Evolutionary conservation across 2,797 vertebrate genomes (phyloP).

Genomic region (Fundulus diaphanus): DNA sequence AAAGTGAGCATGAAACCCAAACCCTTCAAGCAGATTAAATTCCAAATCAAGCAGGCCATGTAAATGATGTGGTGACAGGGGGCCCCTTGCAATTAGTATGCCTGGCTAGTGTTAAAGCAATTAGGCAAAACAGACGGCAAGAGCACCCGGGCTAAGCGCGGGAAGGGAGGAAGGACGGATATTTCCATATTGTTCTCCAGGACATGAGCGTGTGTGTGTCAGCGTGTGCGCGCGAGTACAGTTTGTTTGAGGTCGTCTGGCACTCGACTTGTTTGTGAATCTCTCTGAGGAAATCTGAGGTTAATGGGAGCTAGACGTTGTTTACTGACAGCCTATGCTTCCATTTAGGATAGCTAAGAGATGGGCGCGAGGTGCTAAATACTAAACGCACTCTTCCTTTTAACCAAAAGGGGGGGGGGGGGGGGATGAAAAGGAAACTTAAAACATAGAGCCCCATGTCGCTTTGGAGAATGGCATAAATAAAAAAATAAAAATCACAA

Average conservation of each 20-base stretch:
- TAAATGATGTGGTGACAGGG: conserved; percentile 86
- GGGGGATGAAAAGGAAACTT: conserved; percentile 19
- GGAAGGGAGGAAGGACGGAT: conserved; percentile 71
- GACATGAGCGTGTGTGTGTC: conserved; percentile 52
- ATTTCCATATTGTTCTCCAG: conserved; percentile 82
- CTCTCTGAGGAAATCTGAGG: conserved; percentile 73
- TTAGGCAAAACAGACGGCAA: conserved; percentile 85
- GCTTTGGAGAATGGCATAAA: conserved; percentile 59
- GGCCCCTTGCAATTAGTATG: conserved; percentile 84
- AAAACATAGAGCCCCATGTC: conserved; percentile 47
- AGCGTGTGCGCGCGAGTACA: conserved; percentile 25
- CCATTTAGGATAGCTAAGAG: conserved; percentile 45
- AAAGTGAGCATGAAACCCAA: conserved; percentile 88
- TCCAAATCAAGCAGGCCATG: conserved; percentile 86
- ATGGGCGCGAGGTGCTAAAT: conserved; percentile 3
- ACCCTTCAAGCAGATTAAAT: conserved; percentile 87
- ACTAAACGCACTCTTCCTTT: conserved; percentile 48
- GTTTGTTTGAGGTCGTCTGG: conserved; percentile 58
- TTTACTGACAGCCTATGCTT: conserved; percentile 64
- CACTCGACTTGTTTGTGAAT: conserved; percentile 68
- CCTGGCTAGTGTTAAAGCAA: conserved; percentile 84
- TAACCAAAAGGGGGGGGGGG: conserved; percentile 44
- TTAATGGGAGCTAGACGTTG: conserved; percentile 75
- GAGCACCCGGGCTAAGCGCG: conserved; percentile 75
- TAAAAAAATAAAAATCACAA: conserved; percentile 52